These are phyloP conservation scores for Daphoenositta chrysoptera DNA, from an alignment of 2,113 vertebrate species.

Conservation along the genomic window DNA sequence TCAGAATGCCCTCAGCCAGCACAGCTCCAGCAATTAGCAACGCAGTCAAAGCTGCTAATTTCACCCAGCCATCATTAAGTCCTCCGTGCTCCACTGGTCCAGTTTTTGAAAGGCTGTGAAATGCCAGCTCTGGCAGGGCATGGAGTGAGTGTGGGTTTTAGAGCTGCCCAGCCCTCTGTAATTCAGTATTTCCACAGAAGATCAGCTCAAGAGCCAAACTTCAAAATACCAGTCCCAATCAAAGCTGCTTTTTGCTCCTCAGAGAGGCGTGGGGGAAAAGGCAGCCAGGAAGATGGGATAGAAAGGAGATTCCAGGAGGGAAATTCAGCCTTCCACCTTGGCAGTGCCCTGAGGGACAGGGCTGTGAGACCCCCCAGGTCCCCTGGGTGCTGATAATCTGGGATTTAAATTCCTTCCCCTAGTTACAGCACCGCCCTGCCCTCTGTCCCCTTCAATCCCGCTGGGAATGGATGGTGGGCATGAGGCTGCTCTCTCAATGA, in stretches of 20 bases:
- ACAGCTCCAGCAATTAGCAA: not conserved
- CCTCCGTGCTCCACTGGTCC: not conserved
- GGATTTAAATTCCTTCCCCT: not conserved
- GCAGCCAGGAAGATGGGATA: not conserved
- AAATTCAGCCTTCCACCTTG: not conserved
- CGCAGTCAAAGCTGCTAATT: not conserved
- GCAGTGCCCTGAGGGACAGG: not conserved
- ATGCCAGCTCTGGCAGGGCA: not conserved
- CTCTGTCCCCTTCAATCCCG: not conserved
- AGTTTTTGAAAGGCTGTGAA: not conserved
- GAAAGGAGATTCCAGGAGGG: not conserved
- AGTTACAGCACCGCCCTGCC: not conserved
- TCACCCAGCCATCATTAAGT: not conserved
- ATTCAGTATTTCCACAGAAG: not conserved
- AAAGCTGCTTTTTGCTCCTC: not conserved
- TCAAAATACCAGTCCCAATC: not conserved
- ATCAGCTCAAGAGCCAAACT: not conserved
- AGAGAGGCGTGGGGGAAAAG: rapidly evolving
- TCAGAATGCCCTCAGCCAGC: not conserved
- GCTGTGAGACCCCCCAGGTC: not conserved
- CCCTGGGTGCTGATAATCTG: rapidly evolving
- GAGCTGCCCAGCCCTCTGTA: not conserved
- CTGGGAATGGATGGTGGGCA: not conserved
- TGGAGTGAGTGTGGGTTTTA: not conserved
- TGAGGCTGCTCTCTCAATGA: not conserved